phyloP scores from a whole-genome alignment of 2,888 invertebrate genomes.

The Archaeoteleia sp. region DNA sequence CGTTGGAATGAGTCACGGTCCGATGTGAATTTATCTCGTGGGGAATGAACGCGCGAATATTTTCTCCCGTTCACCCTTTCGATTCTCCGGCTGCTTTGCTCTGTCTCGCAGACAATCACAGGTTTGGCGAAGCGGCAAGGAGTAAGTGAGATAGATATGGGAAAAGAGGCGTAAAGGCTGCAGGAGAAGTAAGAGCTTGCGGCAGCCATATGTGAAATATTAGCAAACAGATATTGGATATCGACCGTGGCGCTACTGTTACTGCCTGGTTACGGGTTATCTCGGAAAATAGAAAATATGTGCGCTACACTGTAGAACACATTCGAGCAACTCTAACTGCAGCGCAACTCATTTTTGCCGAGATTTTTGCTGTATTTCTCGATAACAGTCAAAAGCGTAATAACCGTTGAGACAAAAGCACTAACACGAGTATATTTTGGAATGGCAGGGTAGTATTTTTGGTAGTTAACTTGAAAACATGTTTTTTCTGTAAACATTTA shows the following conservation, averaged over 20 bases:
- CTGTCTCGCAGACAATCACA: constrained; percentile 36
- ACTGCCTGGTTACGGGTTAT: constrained; percentile 45
- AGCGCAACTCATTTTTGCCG: constrained; percentile 39
- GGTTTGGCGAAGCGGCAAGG: constrained; percentile 26
- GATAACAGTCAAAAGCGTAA: constrained; percentile 43
- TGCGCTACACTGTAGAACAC: constrained; percentile 38
- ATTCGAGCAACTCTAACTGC: constrained; percentile 44
- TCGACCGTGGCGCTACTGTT: constrained; percentile 50
- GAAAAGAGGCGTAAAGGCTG: constrained; percentile 24
- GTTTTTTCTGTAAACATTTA: too few species aligned
- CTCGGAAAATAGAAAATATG: constrained; percentile 56
- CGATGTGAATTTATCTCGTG: constrained; percentile 55
- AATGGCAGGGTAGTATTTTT: too few species aligned
- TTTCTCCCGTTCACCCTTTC: neutral
- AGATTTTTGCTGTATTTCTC: too few species aligned
- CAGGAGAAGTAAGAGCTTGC: constrained; percentile 47
- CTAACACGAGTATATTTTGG: too few species aligned
- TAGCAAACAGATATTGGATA: constrained; percentile 62
- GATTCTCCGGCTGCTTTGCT: constrained; percentile 21
- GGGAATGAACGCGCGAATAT: constrained; percentile 52
- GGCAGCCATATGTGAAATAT: constrained; percentile 58
- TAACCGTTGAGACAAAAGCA: constrained; percentile 37
- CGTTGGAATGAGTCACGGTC: too few species aligned
- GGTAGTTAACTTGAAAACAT: too few species aligned
- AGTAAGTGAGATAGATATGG: constrained; percentile 40